Conservation (phyloP, 2,888 invertebrate species). For the Rugalucina vietnamica region DNA sequence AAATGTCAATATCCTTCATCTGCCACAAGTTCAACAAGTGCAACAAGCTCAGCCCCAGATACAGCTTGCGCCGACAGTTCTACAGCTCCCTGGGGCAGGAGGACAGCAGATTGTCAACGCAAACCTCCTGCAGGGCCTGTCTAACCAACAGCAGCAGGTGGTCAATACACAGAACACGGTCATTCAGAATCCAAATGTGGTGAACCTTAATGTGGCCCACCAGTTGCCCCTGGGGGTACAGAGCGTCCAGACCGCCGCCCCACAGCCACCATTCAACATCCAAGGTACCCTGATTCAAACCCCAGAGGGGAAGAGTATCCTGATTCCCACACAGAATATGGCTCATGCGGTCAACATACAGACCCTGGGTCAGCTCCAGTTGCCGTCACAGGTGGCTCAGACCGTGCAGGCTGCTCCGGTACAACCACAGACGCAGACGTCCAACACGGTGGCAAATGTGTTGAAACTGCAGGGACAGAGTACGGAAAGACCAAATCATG, state of each 20-base stretch:
- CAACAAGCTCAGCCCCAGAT: constrained; percentile 59
- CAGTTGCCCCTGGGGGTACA: constrained; percentile 63
- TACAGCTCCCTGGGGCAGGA: constrained; percentile 44
- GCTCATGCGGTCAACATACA: constrained; percentile 72
- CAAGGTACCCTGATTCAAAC: constrained; percentile 79
- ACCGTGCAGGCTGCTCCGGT: too few species aligned
- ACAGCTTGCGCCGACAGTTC: constrained; percentile 57
- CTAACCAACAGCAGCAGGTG: constrained; percentile 43
- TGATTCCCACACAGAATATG: constrained; percentile 70
- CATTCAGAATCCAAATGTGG: constrained; percentile 78
- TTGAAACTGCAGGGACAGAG: constrained; percentile 32
- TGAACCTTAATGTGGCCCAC: constrained; percentile 75
- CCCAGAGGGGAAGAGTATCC: constrained; percentile 74
- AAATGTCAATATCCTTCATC: constrained; percentile 67
- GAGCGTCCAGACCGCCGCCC: constrained; percentile 45
- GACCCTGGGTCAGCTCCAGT: constrained; percentile 63
- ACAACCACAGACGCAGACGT: constrained; percentile 45
- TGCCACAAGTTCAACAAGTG: constrained; percentile 61
- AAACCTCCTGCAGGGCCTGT: constrained; percentile 63
- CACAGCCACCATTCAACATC: constrained; percentile 66
- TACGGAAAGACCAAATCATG: constrained; percentile 32
- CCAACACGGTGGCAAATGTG: constrained; percentile 46
- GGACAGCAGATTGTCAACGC: constrained; percentile 25
- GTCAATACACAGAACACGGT: constrained; percentile 78
- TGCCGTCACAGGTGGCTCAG: constrained; percentile 49